Conservation (phyloP, 1,140 invertebrate species). For the Drosophila leontia region DNA sequence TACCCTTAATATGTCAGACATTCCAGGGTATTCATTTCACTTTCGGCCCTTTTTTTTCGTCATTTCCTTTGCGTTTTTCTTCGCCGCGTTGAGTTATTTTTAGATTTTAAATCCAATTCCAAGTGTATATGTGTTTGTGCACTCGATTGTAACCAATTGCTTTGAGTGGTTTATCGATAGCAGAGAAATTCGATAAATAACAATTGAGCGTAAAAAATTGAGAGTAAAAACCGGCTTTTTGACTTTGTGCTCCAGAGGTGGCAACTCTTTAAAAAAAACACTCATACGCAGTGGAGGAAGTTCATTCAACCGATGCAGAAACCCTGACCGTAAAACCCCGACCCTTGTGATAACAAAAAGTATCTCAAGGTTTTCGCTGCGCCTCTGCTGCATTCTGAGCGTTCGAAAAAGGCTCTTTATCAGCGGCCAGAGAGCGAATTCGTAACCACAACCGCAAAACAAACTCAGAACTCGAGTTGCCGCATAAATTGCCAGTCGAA, state of each 20-base stretch:
- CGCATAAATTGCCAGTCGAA: slow-evolving; percentile 62
- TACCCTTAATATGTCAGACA: background rate
- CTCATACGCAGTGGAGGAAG: slow-evolving; percentile 16
- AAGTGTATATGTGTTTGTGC: slow-evolving; percentile 22
- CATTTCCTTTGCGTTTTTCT: slow-evolving; percentile 9
- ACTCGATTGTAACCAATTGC: background rate
- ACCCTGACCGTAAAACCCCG: slow-evolving; percentile 18
- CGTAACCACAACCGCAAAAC: slow-evolving; percentile 21
- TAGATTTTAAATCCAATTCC: slow-evolving; percentile 25
- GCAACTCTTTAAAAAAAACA: slow-evolving; percentile 18
- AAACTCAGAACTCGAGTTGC: slow-evolving; percentile 40
- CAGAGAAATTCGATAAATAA: background rate
- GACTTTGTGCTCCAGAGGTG: slow-evolving; percentile 1
- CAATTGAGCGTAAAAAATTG: background rate
- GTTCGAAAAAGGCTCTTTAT: slow-evolving; percentile 38
- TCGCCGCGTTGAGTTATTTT: slow-evolving; percentile 54
- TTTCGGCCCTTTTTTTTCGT: slow-evolving; percentile 31
- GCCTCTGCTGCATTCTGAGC: slow-evolving; percentile 24
- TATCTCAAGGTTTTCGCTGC: slow-evolving; percentile 54
- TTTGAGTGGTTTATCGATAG: slow-evolving; percentile 32
- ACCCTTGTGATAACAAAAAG: slow-evolving; percentile 33
- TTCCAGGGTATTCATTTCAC: slow-evolving; percentile 36
- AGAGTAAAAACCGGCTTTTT: slow-evolving; percentile 26
- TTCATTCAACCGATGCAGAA: slow-evolving; percentile 42
- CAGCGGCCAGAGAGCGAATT: slow-evolving; percentile 26